phyloP scores from a whole-genome alignment of 2,888 invertebrate species.

The Nomada hirtipes region DNA sequence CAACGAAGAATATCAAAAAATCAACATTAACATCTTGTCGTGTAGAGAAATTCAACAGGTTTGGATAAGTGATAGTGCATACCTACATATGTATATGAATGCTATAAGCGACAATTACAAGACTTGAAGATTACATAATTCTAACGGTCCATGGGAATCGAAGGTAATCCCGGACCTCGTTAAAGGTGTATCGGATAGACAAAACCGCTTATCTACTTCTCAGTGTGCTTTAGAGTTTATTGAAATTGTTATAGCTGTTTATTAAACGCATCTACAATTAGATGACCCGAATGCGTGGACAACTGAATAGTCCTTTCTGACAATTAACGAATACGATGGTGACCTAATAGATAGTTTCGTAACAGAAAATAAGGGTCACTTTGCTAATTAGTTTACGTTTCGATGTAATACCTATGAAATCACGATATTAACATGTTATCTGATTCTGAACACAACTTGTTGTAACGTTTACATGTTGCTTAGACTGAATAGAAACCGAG shows the following conservation, averaged over 20 bases:
- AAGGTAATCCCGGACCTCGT: not conserved
- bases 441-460: slow-evolving; percentile 41
- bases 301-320: slow-evolving; percentile 24
- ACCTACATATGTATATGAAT: not conserved
- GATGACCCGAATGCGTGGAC: not conserved
- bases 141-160: not conserved
- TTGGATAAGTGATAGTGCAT: not conserved
- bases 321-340: slow-evolving; percentile 40
- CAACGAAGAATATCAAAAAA: slow-evolving; percentile 45
- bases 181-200: slow-evolving; percentile 19
- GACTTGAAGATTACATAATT: not conserved
- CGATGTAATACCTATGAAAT: slow-evolving; percentile 12
- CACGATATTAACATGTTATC: slow-evolving; percentile 39
- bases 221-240: slow-evolving; percentile 40
- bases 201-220: slow-evolving; percentile 22
- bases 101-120: not conserved
- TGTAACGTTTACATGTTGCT: slow-evolving; percentile 40
- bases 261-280: slow-evolving; percentile 21
- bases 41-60: slow-evolving; percentile 12
- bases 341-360: slow-evolving; percentile 42
- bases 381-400: slow-evolving; percentile 34
- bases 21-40: slow-evolving; percentile 16
- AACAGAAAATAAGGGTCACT: slow-evolving; percentile 36
- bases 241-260: slow-evolving; percentile 22
- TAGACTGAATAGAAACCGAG: slow-evolving; percentile 22